Evolutionary conservation across 2,888 invertebrate genomes (phyloP).

Genomic region (Chymomyza procnemis): DNA sequence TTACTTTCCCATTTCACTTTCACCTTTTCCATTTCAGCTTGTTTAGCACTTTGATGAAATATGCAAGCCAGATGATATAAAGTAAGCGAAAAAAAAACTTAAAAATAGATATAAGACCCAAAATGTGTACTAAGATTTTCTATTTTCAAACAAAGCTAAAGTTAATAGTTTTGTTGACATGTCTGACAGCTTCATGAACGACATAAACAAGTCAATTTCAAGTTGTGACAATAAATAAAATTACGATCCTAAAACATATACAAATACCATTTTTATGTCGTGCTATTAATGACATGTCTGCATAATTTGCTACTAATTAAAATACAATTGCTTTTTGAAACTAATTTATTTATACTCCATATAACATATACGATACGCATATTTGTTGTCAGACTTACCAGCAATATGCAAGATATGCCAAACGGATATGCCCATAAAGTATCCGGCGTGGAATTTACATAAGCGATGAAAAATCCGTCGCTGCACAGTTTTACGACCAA

Average conservation of each 20-base stretch:
- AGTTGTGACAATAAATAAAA: background rate
- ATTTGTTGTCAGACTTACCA: constrained; percentile 80
- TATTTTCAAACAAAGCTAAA: constrained; percentile 32
- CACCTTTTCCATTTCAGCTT: background rate
- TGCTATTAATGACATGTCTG: background rate
- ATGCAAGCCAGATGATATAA: constrained; percentile 33
- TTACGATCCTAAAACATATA: background rate
- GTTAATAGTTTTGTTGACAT: constrained; percentile 54
- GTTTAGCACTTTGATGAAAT: constrained; percentile 64
- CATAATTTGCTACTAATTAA: constrained; percentile 29
- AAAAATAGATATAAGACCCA: background rate
- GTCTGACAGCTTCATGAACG: constrained; percentile 33
- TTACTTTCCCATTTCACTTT: background rate
- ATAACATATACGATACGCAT: background rate
- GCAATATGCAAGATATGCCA: constrained; percentile 80
- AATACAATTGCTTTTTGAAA: constrained; percentile 1
- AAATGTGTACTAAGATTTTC: constrained; percentile 25
- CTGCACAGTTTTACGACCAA: constrained; percentile 81
- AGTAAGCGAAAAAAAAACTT: background rate
- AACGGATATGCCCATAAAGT: constrained; percentile 82
- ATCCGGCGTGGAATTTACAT: constrained; percentile 82
- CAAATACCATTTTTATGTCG: background rate
- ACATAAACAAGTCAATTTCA: background rate
- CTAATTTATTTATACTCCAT: constrained; percentile 1
- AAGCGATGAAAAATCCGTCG: constrained; percentile 83